phyloP scores from a whole-genome alignment of 2,113 vertebrate genomes.

The Phoxinus phoxinus region DNA sequence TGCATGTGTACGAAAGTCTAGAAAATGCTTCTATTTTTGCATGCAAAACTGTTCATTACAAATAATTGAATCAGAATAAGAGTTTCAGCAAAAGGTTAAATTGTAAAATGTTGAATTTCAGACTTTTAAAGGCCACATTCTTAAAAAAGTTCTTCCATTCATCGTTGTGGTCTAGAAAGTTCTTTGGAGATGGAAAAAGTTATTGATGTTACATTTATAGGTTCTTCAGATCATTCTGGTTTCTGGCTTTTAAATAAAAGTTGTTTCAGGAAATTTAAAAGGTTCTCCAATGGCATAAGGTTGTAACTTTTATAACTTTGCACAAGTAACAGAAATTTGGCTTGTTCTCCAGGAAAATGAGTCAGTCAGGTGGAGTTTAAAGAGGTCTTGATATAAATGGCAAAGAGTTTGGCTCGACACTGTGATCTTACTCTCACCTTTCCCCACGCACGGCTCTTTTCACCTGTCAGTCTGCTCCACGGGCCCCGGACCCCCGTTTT shows the following conservation, averaged over 20 bases:
- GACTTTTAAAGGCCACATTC: not conserved
- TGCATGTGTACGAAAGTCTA: not conserved
- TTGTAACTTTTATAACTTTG: not conserved
- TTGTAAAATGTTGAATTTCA: not conserved
- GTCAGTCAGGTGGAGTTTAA: slow-evolving; percentile 2
- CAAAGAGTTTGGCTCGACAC: not conserved
- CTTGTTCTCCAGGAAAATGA: slow-evolving; percentile 7
- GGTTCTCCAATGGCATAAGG: not conserved
- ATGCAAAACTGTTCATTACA: not conserved
- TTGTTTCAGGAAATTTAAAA: not conserved
- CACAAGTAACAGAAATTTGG: not conserved
- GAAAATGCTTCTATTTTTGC: not conserved
- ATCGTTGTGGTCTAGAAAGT: not conserved
- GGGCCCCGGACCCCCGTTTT: slow-evolving; percentile 12
- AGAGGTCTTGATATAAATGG: not conserved
- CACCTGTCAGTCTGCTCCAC: slow-evolving; percentile 35
- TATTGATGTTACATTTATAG: not conserved
- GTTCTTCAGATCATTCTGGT: not conserved
- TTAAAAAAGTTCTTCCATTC: not conserved
- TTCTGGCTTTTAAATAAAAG: not conserved
- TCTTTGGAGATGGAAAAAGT: not conserved
- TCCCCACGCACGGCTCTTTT: not conserved
- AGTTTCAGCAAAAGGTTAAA: not conserved
- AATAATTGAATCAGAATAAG: not conserved
- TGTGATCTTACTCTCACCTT: slow-evolving; percentile 28